Base-by-base conservation (phyloP, 2,113 vertebrate species). In the Equus przewalskii region DNA sequence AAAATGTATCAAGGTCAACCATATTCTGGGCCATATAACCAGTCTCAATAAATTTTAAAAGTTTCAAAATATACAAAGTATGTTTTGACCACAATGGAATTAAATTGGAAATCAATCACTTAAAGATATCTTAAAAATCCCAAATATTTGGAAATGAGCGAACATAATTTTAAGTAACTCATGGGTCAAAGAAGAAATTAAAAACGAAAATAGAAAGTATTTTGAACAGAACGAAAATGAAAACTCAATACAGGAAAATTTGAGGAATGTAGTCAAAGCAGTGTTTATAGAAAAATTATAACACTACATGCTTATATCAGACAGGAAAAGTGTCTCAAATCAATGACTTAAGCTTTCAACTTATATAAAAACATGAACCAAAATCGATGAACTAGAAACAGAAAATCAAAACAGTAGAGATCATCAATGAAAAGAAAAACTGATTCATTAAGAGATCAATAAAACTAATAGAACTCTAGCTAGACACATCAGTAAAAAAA, bases 61-160 rank as follows among this genome's bases (percentile, higher is more conserved):
- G 15, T 88, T 78, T 70, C 26, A 64, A 51, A 92, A 7, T 73
- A 26, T 78, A 28, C 21, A 69, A 82, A 26, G 21, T 49, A 51
- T 82, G 7, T 87, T 87, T 49, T 67, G 36, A 33, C 30, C 22
- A 67, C 22, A 75, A 11, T 75, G 81, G 56, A 64, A 80, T 65
- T 85, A 85, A 91, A 41, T 22, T 75, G 73, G 56, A 94, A 93
- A 85, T 86, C 16, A 86, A 14, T 51, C 81, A 79, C 33, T 72
- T 62, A 54, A 44, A 60, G 15, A 24, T 79, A 72, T 72, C 54
- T 64, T 82, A 44, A 72, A 87, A 78, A 56, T 18, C 6, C 36
- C 46, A 44, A 73, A 41, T 51, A 73, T 73, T 80, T 94, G 19
- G 33, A 76, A 88, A 83, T 62, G 82, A 69, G 83, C 83, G 21